These are phyloP conservation scores for Rhagium mordax DNA, from an alignment of 2,888 invertebrate genomes.

Conservation along the genomic window DNA sequence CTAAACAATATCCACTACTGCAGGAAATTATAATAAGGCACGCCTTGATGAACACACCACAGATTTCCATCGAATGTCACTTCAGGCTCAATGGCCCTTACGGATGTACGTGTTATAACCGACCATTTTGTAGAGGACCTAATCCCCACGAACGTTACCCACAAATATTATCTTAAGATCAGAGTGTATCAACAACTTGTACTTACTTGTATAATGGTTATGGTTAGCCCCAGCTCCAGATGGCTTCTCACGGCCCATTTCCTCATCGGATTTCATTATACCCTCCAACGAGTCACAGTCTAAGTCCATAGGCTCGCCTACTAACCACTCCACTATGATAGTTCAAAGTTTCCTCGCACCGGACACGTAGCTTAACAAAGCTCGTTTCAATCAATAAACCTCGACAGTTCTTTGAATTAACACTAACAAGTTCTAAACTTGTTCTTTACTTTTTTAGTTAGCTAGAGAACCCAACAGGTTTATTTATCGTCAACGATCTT, in stretches of 20 bases:
- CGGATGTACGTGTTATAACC: neutral
- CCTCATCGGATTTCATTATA: slow-evolving; percentile 63
- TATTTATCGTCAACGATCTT: neutral
- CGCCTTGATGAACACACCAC: neutral
- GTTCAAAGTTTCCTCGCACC: slow-evolving; percentile 28
- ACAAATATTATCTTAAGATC: slow-evolving; percentile 14
- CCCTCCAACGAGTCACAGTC: slow-evolving; percentile 47
- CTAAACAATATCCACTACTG: too few species aligned
- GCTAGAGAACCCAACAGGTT: slow-evolving; percentile 5
- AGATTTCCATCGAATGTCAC: neutral
- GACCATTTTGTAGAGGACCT: neutral
- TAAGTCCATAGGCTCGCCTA: slow-evolving; percentile 52
- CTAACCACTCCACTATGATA: slow-evolving; percentile 52
- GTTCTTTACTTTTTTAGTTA: neutral
- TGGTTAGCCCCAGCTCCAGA: slow-evolving; percentile 59
- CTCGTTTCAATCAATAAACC: slow-evolving; percentile 15
- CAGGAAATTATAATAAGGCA: neutral
- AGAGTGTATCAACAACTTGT: slow-evolving; percentile 5
- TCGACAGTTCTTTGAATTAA: slow-evolving; percentile 23
- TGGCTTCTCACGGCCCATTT: slow-evolving; percentile 61
- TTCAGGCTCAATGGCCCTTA: slow-evolving; percentile 9
- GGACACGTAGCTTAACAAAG: slow-evolving; percentile 18
- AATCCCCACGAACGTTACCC: neutral
- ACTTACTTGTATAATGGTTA: slow-evolving; percentile 63
- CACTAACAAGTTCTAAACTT: slow-evolving; percentile 24